These are phyloP conservation scores for Notolabrus celidotus DNA, from an alignment of 2,797 vertebrate genomes.

Conservation along the genomic window DNA sequence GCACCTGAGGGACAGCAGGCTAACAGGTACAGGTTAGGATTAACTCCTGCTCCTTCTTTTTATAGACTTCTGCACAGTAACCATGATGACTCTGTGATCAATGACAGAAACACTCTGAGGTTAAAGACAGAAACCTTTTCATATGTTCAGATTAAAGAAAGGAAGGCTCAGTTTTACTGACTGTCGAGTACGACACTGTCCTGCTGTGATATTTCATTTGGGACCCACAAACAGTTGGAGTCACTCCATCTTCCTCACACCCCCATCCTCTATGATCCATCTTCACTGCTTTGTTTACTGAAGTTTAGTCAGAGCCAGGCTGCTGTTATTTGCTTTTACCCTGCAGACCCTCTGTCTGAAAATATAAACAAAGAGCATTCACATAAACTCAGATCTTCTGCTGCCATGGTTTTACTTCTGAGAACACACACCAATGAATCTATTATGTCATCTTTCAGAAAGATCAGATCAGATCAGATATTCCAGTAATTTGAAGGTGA, in stretches of 20 bases:
- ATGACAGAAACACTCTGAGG: not conserved
- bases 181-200: not conserved
- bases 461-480: no score
- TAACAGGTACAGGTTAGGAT: no score
- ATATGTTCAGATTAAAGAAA: not conserved
- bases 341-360: slow-evolving; percentile 3
- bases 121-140: not conserved
- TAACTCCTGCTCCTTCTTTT: no score
- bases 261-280: not conserved
- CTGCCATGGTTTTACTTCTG: not conserved
- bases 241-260: not conserved
- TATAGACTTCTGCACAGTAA: no score
- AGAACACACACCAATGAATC: slow-evolving; percentile 33
- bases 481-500: no score
- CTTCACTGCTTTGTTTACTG: not conserved
- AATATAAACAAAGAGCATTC: not conserved
- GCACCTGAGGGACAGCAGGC: no score
- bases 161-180: not conserved
- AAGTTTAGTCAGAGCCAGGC: not conserved
- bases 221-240: slow-evolving; percentile 8
- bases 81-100: slow-evolving; percentile 17
- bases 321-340: slow-evolving; percentile 2
- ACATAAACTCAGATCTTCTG: not conserved
- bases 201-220: not conserved
- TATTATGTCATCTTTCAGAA: slow-evolving; percentile 48